Evolutionary conservation across 2,797 vertebrate species (phyloP).

Genomic region (Psittacula echo): DNA sequence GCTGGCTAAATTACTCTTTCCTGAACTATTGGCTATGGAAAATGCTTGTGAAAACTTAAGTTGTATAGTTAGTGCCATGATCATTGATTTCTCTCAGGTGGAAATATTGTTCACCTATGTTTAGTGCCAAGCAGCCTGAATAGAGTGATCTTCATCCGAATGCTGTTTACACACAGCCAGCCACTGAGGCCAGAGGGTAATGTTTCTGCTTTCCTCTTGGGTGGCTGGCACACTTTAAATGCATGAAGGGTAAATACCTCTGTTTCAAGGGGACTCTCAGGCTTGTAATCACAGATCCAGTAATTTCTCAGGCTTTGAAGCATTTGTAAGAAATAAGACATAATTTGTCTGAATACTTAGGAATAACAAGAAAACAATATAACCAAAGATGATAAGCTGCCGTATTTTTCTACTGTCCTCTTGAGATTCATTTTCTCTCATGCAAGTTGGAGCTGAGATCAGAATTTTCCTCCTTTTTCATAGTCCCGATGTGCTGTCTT

Average conservation of each 20-base stretch:
- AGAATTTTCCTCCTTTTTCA: neutral
- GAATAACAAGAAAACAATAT: neutral
- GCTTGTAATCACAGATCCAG: neutral
- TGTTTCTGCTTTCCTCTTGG: neutral
- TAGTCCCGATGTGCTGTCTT: neutral
- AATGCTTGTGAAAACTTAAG: neutral
- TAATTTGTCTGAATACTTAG: neutral
- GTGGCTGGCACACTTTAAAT: neutral
- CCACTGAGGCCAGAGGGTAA: neutral
- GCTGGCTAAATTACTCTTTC: neutral
- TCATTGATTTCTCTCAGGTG: neutral
- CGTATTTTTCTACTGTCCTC: neutral
- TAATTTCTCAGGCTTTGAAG: neutral
- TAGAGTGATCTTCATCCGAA: neutral
- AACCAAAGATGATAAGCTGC: neutral
- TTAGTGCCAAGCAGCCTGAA: neutral
- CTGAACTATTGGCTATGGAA: neutral
- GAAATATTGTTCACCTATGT: neutral
- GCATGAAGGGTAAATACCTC: neutral
- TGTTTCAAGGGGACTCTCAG: neutral
- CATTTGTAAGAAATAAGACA: neutral
- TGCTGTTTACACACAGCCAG: neutral
- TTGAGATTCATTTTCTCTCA: neutral
- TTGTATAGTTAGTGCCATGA: neutral
- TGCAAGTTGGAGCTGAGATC: neutral